Conservation (phyloP, 2,113 vertebrate species). For the Labrus mixtus region DNA sequence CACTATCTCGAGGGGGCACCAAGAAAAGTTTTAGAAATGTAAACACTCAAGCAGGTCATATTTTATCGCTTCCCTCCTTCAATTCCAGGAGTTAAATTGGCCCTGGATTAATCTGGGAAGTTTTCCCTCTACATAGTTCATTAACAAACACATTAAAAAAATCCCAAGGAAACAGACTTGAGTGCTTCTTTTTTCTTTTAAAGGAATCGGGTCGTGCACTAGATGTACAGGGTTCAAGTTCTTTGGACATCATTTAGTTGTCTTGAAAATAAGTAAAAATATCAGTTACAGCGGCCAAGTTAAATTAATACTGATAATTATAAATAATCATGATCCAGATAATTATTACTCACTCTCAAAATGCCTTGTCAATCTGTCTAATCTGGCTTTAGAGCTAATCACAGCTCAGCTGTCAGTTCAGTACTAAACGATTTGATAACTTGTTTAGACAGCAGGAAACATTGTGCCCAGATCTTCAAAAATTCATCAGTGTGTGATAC, state of each 20-base stretch:
- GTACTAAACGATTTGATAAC: neutral
- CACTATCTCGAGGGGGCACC: too few relatives aligned
- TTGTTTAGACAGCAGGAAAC: neutral
- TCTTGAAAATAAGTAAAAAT: neutral
- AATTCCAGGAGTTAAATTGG: too few relatives aligned
- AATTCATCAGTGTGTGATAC: neutral
- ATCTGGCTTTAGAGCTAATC: neutral
- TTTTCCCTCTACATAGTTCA: too few relatives aligned
- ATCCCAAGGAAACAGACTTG: neutral
- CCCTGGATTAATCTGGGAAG: too few relatives aligned
- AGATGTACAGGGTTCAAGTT: neutral
- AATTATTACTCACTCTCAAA: neutral
- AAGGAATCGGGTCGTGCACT: neutral
- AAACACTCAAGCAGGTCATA: too few relatives aligned
- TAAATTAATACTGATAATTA: neutral
- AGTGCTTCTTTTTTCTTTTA: too few relatives aligned
- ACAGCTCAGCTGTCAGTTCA: neutral
- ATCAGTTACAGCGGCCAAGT: neutral
- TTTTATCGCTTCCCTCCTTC: too few relatives aligned
- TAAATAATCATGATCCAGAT: neutral
- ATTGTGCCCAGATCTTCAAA: neutral
- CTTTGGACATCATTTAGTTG: neutral
- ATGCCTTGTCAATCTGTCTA: neutral
- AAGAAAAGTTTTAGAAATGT: too few relatives aligned
- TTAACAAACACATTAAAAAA: too few relatives aligned